Conservation (phyloP, 2,113 vertebrate genomes). For the Prietella phreatophila region DNA sequence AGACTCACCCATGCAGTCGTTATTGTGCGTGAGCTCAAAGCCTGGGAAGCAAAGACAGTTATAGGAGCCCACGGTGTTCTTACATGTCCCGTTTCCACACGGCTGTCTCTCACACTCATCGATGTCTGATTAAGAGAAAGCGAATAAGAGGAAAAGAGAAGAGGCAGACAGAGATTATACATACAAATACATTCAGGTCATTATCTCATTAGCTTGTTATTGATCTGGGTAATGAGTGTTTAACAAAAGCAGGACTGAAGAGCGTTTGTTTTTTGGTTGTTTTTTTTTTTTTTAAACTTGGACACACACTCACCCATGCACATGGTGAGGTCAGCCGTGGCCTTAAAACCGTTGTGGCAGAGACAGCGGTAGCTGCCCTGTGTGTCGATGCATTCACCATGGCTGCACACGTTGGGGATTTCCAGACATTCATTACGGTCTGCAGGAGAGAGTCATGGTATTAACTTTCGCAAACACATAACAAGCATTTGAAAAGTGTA, state of each 20-base stretch:
- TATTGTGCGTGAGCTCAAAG: conserved; percentile 85
- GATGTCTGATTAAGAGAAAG: conserved; percentile 72
- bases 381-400: conserved; percentile 86
- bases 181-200: not conserved
- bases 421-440: conserved; percentile 90
- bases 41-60: conserved; percentile 92
- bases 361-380: conserved; percentile 87
- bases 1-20: conserved; percentile 86
- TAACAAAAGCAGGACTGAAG: not conserved
- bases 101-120: conserved; percentile 89
- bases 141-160: conserved; percentile 20
- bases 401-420: conserved; percentile 87
- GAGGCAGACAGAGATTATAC: not conserved
- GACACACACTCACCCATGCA: conserved; percentile 81
- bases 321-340: conserved; percentile 85
- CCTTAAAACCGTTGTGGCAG: conserved; percentile 89
- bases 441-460: conserved; percentile 49
- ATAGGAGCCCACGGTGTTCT: conserved; percentile 91
- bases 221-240: not conserved
- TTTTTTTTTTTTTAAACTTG: not conserved
- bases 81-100: conserved; percentile 89
- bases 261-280: not conserved
- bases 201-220: conserved; percentile 3
- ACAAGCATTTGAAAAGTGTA: not conserved
- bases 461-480: not conserved